These are phyloP conservation scores for Dicyrtoma fusca DNA, from an alignment of 2,888 invertebrate genomes.

Conservation along the genomic window DNA sequence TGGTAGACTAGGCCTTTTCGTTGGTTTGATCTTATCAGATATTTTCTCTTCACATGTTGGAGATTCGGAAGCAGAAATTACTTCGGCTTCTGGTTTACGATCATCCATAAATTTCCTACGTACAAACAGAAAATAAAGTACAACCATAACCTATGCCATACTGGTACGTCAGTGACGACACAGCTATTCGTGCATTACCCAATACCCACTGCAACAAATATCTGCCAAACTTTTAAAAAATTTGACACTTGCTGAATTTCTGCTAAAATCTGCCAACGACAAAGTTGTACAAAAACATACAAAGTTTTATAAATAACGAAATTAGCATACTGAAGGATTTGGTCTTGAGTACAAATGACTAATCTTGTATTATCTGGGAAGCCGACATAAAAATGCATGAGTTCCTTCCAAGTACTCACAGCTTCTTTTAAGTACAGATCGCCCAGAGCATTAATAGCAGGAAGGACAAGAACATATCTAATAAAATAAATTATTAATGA, in stretches of 20 bases:
- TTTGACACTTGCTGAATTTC: no score
- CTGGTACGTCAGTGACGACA: no score
- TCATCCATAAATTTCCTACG: conserved; percentile 28
- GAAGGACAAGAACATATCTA: conserved; percentile 26
- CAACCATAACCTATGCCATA: no score
- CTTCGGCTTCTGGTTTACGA: background rate
- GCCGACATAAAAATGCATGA: conserved; percentile 11
- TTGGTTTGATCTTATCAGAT: conserved; percentile 1
- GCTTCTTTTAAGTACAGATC: conserved; percentile 22
- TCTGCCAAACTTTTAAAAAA: no score
- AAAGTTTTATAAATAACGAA: background rate
- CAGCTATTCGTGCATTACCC: no score
- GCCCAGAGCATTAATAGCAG: conserved; percentile 28
- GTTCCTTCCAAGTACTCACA: no score
- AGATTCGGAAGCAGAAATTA: background rate
- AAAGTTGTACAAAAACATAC: no score
- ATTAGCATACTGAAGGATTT: conserved; percentile 22
- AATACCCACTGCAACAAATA: no score
- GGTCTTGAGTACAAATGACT: conserved; percentile 30
- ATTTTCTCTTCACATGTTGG: background rate
- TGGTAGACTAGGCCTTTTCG: conserved; percentile 23
- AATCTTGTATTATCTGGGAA: conserved; percentile 8
- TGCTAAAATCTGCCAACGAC: no score
- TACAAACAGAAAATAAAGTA: no score
- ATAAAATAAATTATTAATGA: background rate